Evolutionary conservation across 2,113 vertebrate genomes (phyloP).

Genomic region (Pollimyrus isidori): DNA sequence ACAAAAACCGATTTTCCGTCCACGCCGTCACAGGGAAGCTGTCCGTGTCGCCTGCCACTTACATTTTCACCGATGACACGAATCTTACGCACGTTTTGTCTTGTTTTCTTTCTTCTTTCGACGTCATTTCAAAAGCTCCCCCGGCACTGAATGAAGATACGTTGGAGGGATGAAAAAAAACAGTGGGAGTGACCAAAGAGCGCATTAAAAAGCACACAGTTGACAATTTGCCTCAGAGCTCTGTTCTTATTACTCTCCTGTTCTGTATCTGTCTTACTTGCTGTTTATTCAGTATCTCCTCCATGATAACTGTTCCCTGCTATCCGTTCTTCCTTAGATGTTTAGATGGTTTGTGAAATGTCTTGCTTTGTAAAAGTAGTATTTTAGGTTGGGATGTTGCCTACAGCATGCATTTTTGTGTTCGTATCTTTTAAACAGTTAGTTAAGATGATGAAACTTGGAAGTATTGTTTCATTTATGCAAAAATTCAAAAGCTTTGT

Average conservation of each 20-base stretch:
- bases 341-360: neutral
- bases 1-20: slow-evolving; percentile 63
- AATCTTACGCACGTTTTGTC: slow-evolving; percentile 38
- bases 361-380: neutral
- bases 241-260: neutral
- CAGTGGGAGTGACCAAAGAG: slow-evolving; percentile 18
- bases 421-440: neutral
- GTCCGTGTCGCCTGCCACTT: slow-evolving; percentile 41
- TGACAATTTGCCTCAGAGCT: slow-evolving; percentile 5
- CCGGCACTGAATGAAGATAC: slow-evolving; percentile 12
- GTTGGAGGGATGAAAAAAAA: neutral
- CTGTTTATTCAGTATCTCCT: neutral
- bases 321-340: neutral
- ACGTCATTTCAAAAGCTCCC: slow-evolving; percentile 13
- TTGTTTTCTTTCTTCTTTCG: slow-evolving; percentile 30
- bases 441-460: neutral
- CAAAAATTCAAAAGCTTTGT: neutral
- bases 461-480: neutral
- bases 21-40: slow-evolving; percentile 39
- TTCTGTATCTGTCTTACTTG: neutral
- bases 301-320: neutral
- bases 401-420: neutral
- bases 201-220: slow-evolving; percentile 6
- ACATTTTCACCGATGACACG: slow-evolving; percentile 40
- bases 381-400: neutral